These are phyloP conservation scores for Antitype chi DNA, from an alignment of 2,888 invertebrate species.

Conservation along the genomic window DNA sequence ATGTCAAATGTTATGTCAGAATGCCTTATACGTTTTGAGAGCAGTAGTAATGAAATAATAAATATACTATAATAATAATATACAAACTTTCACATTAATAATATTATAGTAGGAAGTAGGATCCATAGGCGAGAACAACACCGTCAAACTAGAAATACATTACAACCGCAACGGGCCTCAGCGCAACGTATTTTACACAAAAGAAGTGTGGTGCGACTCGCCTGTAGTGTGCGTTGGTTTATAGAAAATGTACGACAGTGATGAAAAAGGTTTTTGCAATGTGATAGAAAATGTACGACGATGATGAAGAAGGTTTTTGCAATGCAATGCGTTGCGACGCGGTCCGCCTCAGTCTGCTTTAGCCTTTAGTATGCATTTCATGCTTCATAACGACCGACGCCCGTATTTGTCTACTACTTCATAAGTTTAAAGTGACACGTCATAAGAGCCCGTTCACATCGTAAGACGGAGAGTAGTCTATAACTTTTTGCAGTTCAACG, in stretches of 20 bases:
- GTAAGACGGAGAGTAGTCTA: constrained; percentile 66
- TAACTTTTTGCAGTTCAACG: constrained; percentile 73
- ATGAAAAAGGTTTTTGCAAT: neutral
- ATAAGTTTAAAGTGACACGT: constrained; percentile 36
- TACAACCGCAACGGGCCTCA: neutral
- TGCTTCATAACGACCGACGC: constrained; percentile 9
- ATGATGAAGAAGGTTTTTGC: neutral
- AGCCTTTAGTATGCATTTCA: constrained; percentile 31
- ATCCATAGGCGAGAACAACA: too few relatives aligned
- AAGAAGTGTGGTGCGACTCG: neutral
- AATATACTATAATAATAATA: too few relatives aligned
- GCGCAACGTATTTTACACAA: neutral
- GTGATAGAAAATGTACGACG: neutral
- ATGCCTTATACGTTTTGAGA: too few relatives aligned
- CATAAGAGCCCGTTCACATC: constrained; percentile 54
- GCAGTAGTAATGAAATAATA: too few relatives aligned
- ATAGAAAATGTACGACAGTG: neutral
- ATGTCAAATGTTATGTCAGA: too few relatives aligned
- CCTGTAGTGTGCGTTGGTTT: neutral
- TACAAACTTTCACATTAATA: too few relatives aligned
- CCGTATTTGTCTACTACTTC: constrained; percentile 33
- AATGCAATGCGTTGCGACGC: neutral
- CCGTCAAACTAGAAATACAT: too few relatives aligned
- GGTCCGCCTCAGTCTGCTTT: too few relatives aligned
- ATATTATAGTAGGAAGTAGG: too few relatives aligned